Evolutionary conservation across 1,140 invertebrate genomes (phyloP).

Genomic region (Tetramorium alpestre): DNA sequence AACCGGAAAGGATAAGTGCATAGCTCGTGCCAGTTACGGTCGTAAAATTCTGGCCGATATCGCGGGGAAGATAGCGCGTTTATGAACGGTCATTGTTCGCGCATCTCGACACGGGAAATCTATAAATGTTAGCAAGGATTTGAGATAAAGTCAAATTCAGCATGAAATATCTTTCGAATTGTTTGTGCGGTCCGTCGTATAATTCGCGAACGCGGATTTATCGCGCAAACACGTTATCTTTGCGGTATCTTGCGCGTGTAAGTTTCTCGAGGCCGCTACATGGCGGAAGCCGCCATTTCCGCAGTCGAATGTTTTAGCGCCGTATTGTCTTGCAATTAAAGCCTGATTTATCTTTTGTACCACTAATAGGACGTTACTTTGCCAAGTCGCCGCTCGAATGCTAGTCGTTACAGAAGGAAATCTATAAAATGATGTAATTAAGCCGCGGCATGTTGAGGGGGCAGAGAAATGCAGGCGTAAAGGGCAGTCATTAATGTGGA

Average conservation of each 20-base stretch:
- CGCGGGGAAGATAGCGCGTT: not conserved
- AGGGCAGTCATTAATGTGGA: conserved; percentile 78
- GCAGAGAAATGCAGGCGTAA: conserved; percentile 67
- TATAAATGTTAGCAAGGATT: conserved; percentile 5
- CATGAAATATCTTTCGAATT: conserved; percentile 11
- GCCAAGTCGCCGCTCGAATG: conserved; percentile 2
- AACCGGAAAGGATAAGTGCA: conserved; percentile 4
- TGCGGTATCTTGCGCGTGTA: not conserved
- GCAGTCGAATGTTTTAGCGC: conserved; percentile 7
- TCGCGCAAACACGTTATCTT: not conserved
- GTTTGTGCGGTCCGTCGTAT: not conserved
- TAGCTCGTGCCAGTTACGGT: not conserved
- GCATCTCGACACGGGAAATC: conserved; percentile 6
- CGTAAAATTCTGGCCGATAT: conserved; percentile 15
- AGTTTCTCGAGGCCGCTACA: not conserved
- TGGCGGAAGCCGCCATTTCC: conserved; percentile 14
- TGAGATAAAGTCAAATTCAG: conserved; percentile 8
- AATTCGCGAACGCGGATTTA: conserved; percentile 28
- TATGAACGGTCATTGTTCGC: conserved; percentile 7
- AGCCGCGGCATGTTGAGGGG: conserved; percentile 39
- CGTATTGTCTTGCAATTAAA: conserved; percentile 77
- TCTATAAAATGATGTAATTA: conserved; percentile 83
- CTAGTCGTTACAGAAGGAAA: conserved; percentile 50
- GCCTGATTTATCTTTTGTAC: conserved; percentile 81
- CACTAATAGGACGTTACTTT: conserved; percentile 79